Conservation (phyloP, 2,888 invertebrate species). For the Itoplectis maculator region DNA sequence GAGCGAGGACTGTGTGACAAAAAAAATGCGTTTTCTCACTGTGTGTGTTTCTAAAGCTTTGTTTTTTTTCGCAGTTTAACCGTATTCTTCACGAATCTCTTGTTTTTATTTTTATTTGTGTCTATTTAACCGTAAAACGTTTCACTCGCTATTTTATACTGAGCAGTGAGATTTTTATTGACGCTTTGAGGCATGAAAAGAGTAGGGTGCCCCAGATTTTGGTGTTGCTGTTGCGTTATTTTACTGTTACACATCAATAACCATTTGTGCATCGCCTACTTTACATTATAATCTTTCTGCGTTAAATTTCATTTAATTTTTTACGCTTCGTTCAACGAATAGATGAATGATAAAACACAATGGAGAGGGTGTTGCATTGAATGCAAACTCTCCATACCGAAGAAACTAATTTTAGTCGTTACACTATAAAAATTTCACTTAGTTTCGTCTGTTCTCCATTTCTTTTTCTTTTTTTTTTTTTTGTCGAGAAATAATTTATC, state of each 20-base stretch:
- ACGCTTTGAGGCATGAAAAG: conserved; percentile 49
- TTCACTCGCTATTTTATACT: background rate
- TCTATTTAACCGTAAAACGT: background rate
- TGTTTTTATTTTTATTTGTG: conserved; percentile 12
- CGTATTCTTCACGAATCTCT: conserved; percentile 20
- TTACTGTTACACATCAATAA: conserved; percentile 17
- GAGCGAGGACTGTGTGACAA: conserved; percentile 72
- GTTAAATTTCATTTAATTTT: conserved; percentile 37
- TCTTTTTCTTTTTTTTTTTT: conserved; percentile 42
- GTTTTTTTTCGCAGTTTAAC: conserved; percentile 37
- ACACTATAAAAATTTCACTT: conserved; percentile 6
- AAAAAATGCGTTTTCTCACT: conserved; percentile 51
- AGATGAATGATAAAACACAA: background rate
- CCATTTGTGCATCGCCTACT: background rate
- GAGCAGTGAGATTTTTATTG: background rate
- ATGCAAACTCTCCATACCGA: conserved; percentile 28
- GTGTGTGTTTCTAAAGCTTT: conserved; percentile 60
- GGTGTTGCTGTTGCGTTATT: conserved; percentile 52
- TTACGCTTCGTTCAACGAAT: conserved; percentile 46
- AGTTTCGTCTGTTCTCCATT: conserved; percentile 33
- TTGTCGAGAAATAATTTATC: conserved; percentile 42
- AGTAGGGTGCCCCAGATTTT: conserved; percentile 34
- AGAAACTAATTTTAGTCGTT: conserved; percentile 27
- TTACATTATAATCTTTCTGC: conserved; percentile 12
- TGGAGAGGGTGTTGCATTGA: conserved; percentile 9